phyloP scores from a whole-genome alignment of 2,113 vertebrate species.

The Holacanthus passer region DNA sequence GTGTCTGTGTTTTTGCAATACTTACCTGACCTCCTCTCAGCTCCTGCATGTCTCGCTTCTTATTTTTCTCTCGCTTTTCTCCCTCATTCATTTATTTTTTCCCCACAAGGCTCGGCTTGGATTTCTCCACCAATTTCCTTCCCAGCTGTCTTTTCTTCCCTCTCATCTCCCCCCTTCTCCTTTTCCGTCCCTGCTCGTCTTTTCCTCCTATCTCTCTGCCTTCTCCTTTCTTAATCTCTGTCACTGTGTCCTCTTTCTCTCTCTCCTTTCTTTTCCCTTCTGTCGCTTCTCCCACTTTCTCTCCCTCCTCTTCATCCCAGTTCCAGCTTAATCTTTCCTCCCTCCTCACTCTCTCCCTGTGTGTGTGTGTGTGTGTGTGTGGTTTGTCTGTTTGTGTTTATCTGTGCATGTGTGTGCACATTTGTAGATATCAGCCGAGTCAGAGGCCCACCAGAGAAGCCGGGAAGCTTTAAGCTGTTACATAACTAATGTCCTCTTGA shows the following conservation, averaged over 20 bases:
- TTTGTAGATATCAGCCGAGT: constrained; percentile 38
- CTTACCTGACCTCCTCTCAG: constrained; percentile 26
- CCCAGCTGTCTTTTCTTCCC: not conserved
- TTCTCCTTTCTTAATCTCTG: constrained; percentile 18
- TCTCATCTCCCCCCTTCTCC: not conserved
- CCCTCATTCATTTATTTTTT: constrained; percentile 12
- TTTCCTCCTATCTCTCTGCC: not conserved
- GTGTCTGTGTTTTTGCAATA: constrained; percentile 4
- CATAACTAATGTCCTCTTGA: constrained; percentile 77
- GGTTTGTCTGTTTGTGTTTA: constrained; percentile 22
- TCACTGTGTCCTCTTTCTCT: constrained; percentile 32
- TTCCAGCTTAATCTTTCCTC: constrained; percentile 50
- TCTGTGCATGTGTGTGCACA: constrained; percentile 18
- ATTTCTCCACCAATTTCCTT: not conserved
- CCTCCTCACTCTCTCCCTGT: not conserved
- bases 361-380: constrained; percentile 23
- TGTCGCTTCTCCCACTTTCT: constrained; percentile 12
- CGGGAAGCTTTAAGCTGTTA: constrained; percentile 67
- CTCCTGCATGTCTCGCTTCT: not conserved
- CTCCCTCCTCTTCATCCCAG: constrained; percentile 33
- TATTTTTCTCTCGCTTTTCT: not conserved
- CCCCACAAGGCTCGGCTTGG: not conserved
- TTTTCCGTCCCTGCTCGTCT: not conserved
- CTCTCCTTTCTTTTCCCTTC: constrained; percentile 4
- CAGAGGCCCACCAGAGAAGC: constrained; percentile 61